Percentiles rank a stretch among this genome's conserved stretches.
These are phyloP conservation scores for Ptilorrhoa leucosticta DNA, from an alignment of 2,113 vertebrate species.

Conservation along the genomic window DNA sequence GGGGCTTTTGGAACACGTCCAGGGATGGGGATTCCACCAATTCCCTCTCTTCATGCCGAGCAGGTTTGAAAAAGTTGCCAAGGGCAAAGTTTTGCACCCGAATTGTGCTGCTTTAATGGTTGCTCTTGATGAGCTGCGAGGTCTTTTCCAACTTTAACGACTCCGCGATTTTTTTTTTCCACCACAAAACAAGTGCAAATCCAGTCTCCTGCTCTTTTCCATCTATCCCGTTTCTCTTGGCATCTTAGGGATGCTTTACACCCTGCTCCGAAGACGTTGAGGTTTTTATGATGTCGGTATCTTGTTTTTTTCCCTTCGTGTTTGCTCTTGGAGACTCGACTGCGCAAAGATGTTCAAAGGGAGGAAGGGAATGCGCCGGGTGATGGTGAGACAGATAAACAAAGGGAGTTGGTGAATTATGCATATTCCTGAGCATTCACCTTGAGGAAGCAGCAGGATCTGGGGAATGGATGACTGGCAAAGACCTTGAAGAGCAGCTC, in stretches of 20 bases:
- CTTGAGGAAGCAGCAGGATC: not conserved
- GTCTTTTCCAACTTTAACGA: not conserved
- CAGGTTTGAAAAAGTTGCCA: not conserved
- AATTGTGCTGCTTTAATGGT: not conserved
- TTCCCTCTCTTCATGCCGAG: not conserved
- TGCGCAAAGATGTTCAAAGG: not conserved
- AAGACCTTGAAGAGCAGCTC: not conserved
- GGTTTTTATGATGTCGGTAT: not conserved
- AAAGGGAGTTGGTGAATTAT: not conserved
- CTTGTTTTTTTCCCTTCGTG: not conserved
- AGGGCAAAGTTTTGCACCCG: not conserved
- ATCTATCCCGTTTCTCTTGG: rapidly evolving
- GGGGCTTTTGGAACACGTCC: not conserved
- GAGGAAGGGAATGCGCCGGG: not conserved
- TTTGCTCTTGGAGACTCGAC: not conserved
- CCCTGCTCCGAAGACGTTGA: rapidly evolving
- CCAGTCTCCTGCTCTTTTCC: not conserved
- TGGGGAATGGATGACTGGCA: not conserved
- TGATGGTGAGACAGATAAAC: not conserved
- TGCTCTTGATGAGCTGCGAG: rapidly evolving
- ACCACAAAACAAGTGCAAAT: rapidly evolving
- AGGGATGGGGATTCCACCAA: not conserved
- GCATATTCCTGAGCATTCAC: not conserved
- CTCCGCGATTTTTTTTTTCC: rapidly evolving
- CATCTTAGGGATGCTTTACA: not conserved